Evolutionary conservation across 2,888 invertebrate genomes (phyloP), one percentile per base, ranked within the genome.

Genomic region (Balanococcus diminutus): DNA sequence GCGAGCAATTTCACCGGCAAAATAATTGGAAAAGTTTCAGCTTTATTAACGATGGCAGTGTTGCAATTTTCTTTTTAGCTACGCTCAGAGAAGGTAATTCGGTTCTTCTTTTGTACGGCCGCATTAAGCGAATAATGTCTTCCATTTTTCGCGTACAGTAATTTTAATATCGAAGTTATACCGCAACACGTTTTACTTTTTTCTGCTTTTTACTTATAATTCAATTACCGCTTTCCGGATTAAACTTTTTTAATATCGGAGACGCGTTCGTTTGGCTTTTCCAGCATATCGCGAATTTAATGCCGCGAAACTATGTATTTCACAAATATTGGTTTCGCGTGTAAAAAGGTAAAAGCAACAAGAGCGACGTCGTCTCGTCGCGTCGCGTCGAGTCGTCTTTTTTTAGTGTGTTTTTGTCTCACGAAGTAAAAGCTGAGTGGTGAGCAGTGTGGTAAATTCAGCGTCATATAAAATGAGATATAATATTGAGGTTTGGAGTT

Each of bases 81-180:
- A 39, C 22, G 36, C 36, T 19, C 5, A 82, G 22, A 82, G 61
- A 83, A 61, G 83, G 51, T 51, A 83, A 83, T 56, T 83, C 83
- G 83, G 83, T 56, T 83, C 51, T 82, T 83, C 51, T 83, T 31
- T 36, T 83, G 83, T 83, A 83, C 83, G 61, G 83, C 51, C 83
- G 83, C 83, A 83, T 83, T 83, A 83, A 83, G 83, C 83, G 83
- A 83, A 83, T 83, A 83, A 83, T 83, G 83, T 83, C 83, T 83
- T 83, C 83, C 61, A 61, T 83, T 83, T 83, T 83, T 83, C 61
- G 51, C 83, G 61, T 61, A 61, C 83, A 36, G 83, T 83, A 83
- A 83, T 83, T 83, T 83, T 83, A 83, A 83, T 83, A 83, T 83
- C 83, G 61, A 83, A 83, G 83, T 83, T 83, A 83, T 83, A 83